Conservation (phyloP, 2,888 invertebrate species). For the Leucoma salicis region DNA sequence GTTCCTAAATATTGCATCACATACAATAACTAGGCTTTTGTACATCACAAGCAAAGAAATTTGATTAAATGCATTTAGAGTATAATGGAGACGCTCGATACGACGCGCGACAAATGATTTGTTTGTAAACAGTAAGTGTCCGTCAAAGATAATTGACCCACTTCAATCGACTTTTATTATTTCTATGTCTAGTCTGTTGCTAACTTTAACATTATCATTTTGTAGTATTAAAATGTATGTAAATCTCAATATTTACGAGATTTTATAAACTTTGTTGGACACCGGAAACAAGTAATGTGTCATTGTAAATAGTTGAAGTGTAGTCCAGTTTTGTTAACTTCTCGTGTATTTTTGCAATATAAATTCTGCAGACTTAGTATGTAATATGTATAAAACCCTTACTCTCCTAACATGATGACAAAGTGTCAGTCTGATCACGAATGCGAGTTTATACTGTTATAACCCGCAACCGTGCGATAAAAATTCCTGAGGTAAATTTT, state of each 20-base stretch:
- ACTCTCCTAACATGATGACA: too few species aligned
- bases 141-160: conserved; percentile 54
- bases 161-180: conserved; percentile 35
- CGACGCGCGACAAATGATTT: conserved; percentile 48
- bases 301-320: background rate
- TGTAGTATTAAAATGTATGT: conserved; percentile 16
- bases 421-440: too few species aligned
- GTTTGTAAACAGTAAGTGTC: conserved; percentile 62
- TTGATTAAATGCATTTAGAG: conserved; percentile 2
- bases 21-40: too few species aligned
- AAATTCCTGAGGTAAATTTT: too few species aligned
- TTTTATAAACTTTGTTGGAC: background rate
- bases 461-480: too few species aligned
- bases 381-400: too few species aligned
- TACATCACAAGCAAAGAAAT: too few species aligned
- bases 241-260: background rate
- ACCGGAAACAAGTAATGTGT: background rate
- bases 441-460: too few species aligned
- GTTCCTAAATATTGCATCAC: too few species aligned
- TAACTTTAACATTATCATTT: conserved; percentile 4
- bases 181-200: conserved; percentile 14
- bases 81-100: conserved; percentile 50
- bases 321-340: background rate
- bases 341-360: too few species aligned
- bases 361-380: too few species aligned